Evolutionary conservation across 2,113 vertebrate genomes (phyloP).

Genomic region (Neolamprologus modestus): DNA sequence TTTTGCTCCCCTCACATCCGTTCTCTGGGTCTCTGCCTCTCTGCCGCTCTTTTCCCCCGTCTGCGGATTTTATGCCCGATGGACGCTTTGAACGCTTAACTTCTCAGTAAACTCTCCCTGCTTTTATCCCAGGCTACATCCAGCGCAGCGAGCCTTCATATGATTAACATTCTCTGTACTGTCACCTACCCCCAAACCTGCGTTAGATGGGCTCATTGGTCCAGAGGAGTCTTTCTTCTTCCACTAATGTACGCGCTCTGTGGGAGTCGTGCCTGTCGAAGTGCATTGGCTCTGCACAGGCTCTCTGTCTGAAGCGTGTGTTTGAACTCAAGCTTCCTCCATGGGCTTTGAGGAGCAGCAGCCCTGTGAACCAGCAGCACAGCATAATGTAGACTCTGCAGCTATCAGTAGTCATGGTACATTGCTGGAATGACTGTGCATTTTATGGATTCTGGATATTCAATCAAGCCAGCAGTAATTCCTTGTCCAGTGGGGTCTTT

Average conservation of each 20-base stretch:
- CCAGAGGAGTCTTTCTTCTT: slow-evolving; percentile 1
- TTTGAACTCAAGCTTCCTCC: neutral
- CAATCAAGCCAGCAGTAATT: neutral
- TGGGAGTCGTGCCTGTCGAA: neutral
- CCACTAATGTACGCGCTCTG: neutral
- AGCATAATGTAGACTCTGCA: neutral
- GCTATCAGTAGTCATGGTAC: neutral
- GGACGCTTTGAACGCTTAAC: slow-evolving; percentile 46
- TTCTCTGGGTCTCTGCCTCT: slow-evolving; percentile 38
- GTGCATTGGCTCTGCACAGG: neutral
- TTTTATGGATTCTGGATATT: slow-evolving; percentile 22
- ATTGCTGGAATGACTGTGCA: neutral
- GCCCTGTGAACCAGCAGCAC: slow-evolving; percentile 4
- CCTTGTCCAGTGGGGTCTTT: slow-evolving; percentile 2
- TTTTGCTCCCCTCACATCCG: slow-evolving; percentile 48
- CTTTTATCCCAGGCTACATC: slow-evolving; percentile 11
- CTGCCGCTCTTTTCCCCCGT: neutral
- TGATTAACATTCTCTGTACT: slow-evolving; percentile 17
- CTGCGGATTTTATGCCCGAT: slow-evolving; percentile 31
- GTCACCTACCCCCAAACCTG: neutral
- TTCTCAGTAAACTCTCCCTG: slow-evolving; percentile 32
- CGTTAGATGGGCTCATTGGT: slow-evolving; percentile 16
- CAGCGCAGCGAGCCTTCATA: neutral
- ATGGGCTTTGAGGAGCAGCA: slow-evolving; percentile 1
- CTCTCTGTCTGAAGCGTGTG: neutral